These are phyloP conservation scores for Ophthalmolycus amberensis DNA, from an alignment of 2,113 vertebrate species.

Conservation along the genomic window DNA sequence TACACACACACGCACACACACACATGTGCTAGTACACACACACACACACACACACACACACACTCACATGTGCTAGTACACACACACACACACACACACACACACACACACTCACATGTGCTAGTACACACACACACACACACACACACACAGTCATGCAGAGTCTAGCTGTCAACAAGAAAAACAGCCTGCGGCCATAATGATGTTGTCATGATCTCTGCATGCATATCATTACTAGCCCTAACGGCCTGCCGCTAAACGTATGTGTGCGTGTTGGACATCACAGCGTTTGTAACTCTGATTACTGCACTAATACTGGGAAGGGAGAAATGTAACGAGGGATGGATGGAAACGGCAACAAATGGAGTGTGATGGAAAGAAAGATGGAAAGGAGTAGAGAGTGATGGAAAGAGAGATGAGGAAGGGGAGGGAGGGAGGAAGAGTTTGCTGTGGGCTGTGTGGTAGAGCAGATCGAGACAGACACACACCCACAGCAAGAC, in stretches of 20 bases:
- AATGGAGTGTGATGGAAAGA: constrained; percentile 49
- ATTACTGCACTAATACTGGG: constrained; percentile 59
- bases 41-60: constrained; percentile 20
- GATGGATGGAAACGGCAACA: constrained; percentile 38
- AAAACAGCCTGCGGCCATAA: constrained; percentile 76
- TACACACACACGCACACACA: neutral
- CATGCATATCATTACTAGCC: constrained; percentile 77
- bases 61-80: no score
- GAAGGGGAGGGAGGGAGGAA: neutral
- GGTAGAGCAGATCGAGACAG: constrained; percentile 63
- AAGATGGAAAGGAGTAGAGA: neutral
- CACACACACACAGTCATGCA: constrained; percentile 31
- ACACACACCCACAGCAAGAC: constrained; percentile 70
- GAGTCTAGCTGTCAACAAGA: constrained; percentile 77
- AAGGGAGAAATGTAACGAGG: constrained; percentile 21
- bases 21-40: neutral
- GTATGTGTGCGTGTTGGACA: constrained; percentile 18
- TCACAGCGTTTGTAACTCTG: constrained; percentile 44
- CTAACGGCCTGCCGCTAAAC: constrained; percentile 54
- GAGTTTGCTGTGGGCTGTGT: constrained; percentile 48
- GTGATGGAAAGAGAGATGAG: constrained; percentile 2
- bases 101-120: neutral
- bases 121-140: constrained; percentile 1
- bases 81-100: no score
- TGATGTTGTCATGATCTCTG: constrained; percentile 82